A percentile compares a stretch with the other conserved stretches of the same genome.
phyloP scores from a whole-genome alignment of 2,888 invertebrate species.

The Neria commutata region DNA sequence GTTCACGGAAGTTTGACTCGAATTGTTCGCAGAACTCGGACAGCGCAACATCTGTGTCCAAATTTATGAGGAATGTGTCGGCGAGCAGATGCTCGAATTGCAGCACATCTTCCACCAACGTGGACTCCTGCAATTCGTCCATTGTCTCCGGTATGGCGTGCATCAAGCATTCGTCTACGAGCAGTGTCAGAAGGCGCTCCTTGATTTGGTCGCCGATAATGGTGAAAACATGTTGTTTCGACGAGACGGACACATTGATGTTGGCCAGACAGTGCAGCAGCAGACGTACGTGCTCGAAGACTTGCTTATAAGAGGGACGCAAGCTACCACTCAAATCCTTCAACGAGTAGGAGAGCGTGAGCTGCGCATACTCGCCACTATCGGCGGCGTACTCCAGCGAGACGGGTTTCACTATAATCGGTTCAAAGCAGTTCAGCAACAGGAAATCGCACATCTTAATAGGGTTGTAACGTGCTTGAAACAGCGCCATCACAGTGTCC shows the following conservation, averaged over 20 bases:
- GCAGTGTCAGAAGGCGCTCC: slow-evolving; percentile 67
- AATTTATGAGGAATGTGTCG: slow-evolving; percentile 65
- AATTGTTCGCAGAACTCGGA: slow-evolving; percentile 75
- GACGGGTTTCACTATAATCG: slow-evolving; percentile 57
- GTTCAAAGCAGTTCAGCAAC: slow-evolving; percentile 57
- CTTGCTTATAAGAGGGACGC: slow-evolving; percentile 56
- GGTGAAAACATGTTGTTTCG: slow-evolving; percentile 50
- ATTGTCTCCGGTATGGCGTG: slow-evolving; percentile 78
- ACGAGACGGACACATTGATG: slow-evolving; percentile 54
- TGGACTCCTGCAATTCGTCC: slow-evolving; percentile 72
- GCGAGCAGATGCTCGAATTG: slow-evolving; percentile 71
- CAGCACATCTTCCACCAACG: slow-evolving; percentile 69
- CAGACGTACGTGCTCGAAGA: slow-evolving; percentile 50
- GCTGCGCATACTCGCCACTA: slow-evolving; percentile 39
- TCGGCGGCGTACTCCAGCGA: slow-evolving; percentile 50
- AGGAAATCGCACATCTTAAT: slow-evolving; percentile 56
- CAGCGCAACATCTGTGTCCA: slow-evolving; percentile 66
- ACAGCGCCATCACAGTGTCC: slow-evolving; percentile 55
- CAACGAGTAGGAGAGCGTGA: slow-evolving; percentile 57
- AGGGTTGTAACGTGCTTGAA: slow-evolving; percentile 58
- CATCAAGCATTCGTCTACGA: slow-evolving; percentile 77
- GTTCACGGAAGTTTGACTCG: slow-evolving; percentile 77
- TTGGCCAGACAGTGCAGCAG: slow-evolving; percentile 48
- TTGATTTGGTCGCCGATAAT: slow-evolving; percentile 66
- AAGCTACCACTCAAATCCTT: slow-evolving; percentile 42